Evolutionary conservation across 2,888 invertebrate genomes (phyloP).

Genomic region (Azorinus chamasolen): DNA sequence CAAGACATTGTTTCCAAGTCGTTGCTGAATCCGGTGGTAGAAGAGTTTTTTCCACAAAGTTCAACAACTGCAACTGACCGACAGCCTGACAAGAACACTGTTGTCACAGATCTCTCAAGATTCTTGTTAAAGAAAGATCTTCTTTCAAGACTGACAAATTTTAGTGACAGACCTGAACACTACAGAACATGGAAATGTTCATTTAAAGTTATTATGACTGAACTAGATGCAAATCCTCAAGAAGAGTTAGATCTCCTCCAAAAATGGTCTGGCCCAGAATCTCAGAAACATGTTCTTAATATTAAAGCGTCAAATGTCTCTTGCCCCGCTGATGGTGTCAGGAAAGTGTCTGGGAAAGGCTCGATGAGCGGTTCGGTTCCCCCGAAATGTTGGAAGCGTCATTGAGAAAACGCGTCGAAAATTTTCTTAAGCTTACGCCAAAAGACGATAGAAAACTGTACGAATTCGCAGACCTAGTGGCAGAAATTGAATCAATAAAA

Average conservation of each 20-base stretch:
- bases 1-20: too few species aligned
- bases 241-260: slow-evolving; percentile 54
- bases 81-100: too few species aligned
- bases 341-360: slow-evolving; percentile 36
- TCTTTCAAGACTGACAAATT: slow-evolving; percentile 43
- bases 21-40: too few species aligned
- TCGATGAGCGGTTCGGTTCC: slow-evolving; percentile 38
- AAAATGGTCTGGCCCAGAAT: slow-evolving; percentile 51
- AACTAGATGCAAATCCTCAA: slow-evolving; percentile 23
- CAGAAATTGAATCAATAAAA: slow-evolving; percentile 42
- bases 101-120: too few species aligned
- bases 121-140: too few species aligned
- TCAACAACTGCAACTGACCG: too few species aligned
- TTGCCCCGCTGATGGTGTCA: slow-evolving; percentile 10
- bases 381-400: slow-evolving; percentile 37
- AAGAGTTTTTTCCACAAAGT: too few species aligned
- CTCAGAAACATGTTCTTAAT: slow-evolving; percentile 39
- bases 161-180: slow-evolving; percentile 56
- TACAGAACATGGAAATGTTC: too few species aligned
- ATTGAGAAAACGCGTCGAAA: slow-evolving; percentile 17
- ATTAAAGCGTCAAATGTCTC: slow-evolving; percentile 17
- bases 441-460: slow-evolving; percentile 30
- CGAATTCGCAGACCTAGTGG: slow-evolving; percentile 33
- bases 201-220: slow-evolving; percentile 30
- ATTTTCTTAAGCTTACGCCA: slow-evolving; percentile 35